Evolutionary conservation across 2,113 vertebrate species (phyloP).

Genomic region (Vulpes vulpes): DNA sequence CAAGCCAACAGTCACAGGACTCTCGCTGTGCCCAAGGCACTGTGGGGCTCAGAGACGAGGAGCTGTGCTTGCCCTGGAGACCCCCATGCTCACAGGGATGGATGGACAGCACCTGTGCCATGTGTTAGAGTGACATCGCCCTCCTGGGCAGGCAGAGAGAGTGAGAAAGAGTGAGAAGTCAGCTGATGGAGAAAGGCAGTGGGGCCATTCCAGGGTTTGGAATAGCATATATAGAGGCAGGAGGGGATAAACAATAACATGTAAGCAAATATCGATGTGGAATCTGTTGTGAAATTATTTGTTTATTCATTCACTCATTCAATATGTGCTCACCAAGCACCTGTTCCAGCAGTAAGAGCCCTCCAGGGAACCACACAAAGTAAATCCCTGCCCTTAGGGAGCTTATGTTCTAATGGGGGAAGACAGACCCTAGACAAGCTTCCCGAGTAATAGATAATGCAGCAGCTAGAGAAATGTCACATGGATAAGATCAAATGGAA

Average conservation of each 20-base stretch:
- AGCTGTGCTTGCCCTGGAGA: neutral
- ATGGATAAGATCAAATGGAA: neutral
- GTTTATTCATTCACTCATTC: neutral
- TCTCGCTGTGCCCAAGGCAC: accelerated
- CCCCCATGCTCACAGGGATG: neutral
- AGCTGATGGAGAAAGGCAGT: neutral
- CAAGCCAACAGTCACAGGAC: neutral
- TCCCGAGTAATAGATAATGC: neutral
- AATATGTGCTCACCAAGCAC: neutral
- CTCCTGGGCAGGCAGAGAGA: neutral
- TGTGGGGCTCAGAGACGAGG: neutral
- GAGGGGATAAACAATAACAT: neutral
- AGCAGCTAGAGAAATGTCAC: neutral
- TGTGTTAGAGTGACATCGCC: neutral
- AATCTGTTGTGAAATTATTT: neutral
- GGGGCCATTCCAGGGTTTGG: neutral
- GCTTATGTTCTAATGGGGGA: neutral
- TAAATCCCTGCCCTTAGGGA: neutral
- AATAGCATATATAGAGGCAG: neutral
- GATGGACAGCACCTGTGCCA: neutral
- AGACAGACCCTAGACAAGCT: neutral
- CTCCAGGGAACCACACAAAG: accelerated
- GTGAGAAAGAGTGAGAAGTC: neutral
- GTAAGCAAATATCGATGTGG: neutral
- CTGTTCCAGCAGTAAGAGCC: no score